Base-by-base conservation (phyloP, 2,797 vertebrate species). In the Acestrorhynchus altus region DNA sequence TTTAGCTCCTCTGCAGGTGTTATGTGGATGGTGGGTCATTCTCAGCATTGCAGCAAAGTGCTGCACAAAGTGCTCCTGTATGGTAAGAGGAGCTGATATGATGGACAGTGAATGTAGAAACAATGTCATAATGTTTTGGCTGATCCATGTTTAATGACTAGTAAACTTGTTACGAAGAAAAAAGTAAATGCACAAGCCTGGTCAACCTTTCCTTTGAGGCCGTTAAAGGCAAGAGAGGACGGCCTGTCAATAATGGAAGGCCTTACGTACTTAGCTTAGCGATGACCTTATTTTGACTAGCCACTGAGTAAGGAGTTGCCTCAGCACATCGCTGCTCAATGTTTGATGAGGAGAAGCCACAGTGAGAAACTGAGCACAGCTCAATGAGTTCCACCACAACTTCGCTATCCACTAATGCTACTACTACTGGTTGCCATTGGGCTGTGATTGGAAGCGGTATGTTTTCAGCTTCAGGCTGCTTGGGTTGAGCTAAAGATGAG, bases 221-320 rank as follows among this genome's bases (percentile, higher is more conserved):
- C 2, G 4, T 57, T 26, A 13, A 28, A 26, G 54, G 11, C 54
- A 57, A 57, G 26, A 1, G 12, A 4, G 54, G 54, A 57, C 24
- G 54, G 60, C 11, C 35, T 8, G 66, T 74, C 49, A 74, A 74
- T 74, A 74, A 74, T 44, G 22, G 39, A 74, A 56, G 61, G 42
- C 20, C 60, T 54, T 44, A 49, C 42, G n/a, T 64, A 31, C 72
- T 74, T 65, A 66, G 61, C 61, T 8, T 22, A 31, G 35, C 16
- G 13, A 65, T 65, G 47, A 65, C 61, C 49, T 28, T 74, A 42
- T 74, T 74, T 74, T 26, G 12, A 65, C 35, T 42, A 35, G 39
- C 47, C 64, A 66, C 40, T 64, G 72, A 65, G 60, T 42, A 39
- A n/a, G 35, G 47, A 28, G 47, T 54, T 49, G 64, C 54, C 42